Evolutionary conservation across 2,113 vertebrate species (phyloP).

Genomic region (Ophiodon elongatus): DNA sequence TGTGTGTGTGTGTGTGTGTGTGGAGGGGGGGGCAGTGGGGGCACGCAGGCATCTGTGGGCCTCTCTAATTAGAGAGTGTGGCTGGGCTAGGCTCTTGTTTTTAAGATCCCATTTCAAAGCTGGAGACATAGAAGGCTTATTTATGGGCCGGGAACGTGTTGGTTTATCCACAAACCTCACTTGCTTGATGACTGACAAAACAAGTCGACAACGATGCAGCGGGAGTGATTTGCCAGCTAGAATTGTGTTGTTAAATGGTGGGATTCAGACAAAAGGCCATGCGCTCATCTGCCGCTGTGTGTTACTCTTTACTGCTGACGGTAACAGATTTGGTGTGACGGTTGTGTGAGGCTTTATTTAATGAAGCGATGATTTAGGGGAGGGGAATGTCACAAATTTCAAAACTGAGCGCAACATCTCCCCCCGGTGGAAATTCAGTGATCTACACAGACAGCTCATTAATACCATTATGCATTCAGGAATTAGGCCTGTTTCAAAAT

Average conservation of each 20-base stretch:
- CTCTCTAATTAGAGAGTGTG: constrained; percentile 82
- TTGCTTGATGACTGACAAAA: constrained; percentile 53
- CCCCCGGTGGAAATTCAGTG: constrained; percentile 41
- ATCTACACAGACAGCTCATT: constrained; percentile 26
- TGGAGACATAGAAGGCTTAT: constrained; percentile 76
- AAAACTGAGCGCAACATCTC: constrained; percentile 52
- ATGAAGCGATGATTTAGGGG: constrained; percentile 50
- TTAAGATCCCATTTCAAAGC: constrained; percentile 82
- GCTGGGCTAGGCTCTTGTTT: constrained; percentile 77
- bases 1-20: constrained; percentile 51
- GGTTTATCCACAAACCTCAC: constrained; percentile 62
- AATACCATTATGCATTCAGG: constrained; percentile 41
- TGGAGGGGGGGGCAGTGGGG: constrained; percentile 38
- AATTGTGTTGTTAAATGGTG: constrained; percentile 7
- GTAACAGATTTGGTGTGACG: constrained; percentile 38
- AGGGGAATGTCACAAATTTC: not conserved
- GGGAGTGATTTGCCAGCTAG: constrained; percentile 10
- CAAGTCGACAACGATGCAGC: constrained; percentile 12
- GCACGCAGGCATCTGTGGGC: constrained; percentile 72
- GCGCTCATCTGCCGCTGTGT: constrained; percentile 23
- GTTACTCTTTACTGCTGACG: constrained; percentile 47
- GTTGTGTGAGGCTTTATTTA: constrained; percentile 42
- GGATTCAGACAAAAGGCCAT: constrained; percentile 53
- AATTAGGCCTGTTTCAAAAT: constrained; percentile 62
- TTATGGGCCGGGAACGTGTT: constrained; percentile 74